Conservation (phyloP, 2,113 vertebrate genomes). For the Phyllostomus discolor region DNA sequence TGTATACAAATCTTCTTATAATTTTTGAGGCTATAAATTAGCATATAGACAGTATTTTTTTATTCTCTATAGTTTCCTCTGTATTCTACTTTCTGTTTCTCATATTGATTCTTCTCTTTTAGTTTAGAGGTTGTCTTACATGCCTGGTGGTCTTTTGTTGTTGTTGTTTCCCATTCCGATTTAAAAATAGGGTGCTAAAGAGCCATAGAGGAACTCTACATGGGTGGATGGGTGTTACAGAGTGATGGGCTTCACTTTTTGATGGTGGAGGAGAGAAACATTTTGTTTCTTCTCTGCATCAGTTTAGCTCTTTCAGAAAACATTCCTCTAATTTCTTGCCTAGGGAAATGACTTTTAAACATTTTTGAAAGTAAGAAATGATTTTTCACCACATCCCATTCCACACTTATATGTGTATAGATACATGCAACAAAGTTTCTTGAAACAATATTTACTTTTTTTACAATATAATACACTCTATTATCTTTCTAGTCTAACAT, state of each 20-base stretch:
- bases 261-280: not conserved
- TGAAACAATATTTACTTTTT: conserved; percentile 5
- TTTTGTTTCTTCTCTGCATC: not conserved
- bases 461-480: not conserved
- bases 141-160: not conserved
- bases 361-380: conserved; percentile 8
- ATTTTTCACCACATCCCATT: not conserved
- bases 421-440: not conserved
- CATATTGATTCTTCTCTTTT: not conserved
- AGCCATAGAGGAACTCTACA: not conserved
- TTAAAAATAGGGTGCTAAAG: not conserved
- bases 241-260: not conserved
- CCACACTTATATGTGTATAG: not conserved
- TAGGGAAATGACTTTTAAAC: not conserved
- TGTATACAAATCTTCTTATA: not conserved
- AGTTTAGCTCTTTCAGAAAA: not conserved
- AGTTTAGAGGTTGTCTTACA: not conserved
- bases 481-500: not conserved
- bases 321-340: not conserved
- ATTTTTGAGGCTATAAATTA: not conserved
- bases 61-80: not conserved
- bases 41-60: not conserved
- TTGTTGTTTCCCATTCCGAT: not conserved
- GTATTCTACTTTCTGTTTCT: not conserved
- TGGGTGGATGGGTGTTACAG: not conserved